Evolutionary conservation across 2,113 vertebrate genomes (phyloP), one percentile per base, ranked within the genome.

Genomic region (Myotis yumanensis): DNA sequence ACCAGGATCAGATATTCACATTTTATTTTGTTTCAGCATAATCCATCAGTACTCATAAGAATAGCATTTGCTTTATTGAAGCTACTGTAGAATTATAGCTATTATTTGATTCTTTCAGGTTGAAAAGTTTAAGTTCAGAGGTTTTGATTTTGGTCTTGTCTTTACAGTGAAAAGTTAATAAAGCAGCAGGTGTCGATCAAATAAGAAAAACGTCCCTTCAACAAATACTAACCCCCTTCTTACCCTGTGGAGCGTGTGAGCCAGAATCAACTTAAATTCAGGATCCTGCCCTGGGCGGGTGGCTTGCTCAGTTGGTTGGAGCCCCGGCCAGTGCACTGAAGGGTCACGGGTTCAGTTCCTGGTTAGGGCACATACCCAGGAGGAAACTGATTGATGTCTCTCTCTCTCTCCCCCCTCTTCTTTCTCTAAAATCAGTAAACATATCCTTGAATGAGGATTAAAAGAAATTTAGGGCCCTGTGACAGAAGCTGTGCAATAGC

Each of bases 91-190:
- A 68, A 40, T 73, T 82, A 40, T 17, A 68, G 35, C 30, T 86
- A 28, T 80, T 57, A 11, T 91, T 91, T 32, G 32, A 11, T 85
- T 90, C 18, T 92, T 87, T 92, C 6, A 89, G 18, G 5, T 91
- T 79, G 68, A 43, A 93, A 92, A 91, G 64, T 71, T 5, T 22
- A 51, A 69, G 20, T 88, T 93, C 48, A 22, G 23, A 76, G 51
- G 52, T 75, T 82, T 94, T 93, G 23, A 35, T 89, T 93, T 88
- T 76, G 57, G 25, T 43, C 52, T 86, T 73, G 14, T 68, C 48
- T 89, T 68, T 86, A 85, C 76, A 72, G 17, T 90, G 43, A 94
- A 93, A 93, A 91, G 16, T 30, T 62, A 68, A 52, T 28, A 17
- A 77, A 37, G 28, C 32, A 46, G 57, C 37, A 83, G 17, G 20